Conservation (phyloP, 1,140 invertebrate genomes). For the Aphelenchoides avenae region DNA sequence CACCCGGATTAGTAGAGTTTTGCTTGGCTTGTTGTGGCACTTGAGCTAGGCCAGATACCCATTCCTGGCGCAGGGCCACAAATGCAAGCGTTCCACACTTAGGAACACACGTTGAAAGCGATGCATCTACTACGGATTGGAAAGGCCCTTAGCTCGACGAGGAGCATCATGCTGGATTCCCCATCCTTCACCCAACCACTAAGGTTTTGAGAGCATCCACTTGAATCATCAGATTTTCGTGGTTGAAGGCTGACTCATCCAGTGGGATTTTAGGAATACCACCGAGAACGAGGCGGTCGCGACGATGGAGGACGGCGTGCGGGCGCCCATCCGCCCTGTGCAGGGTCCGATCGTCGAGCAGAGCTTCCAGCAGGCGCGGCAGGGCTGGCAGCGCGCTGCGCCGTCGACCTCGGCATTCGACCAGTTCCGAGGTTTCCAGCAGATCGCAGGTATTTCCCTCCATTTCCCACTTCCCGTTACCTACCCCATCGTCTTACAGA, state of each 20-base stretch:
- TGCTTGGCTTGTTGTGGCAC: too few species aligned
- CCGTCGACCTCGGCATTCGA: too few species aligned
- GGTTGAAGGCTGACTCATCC: not conserved
- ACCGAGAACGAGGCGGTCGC: not conserved
- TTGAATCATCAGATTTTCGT: not conserved
- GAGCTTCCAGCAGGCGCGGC: not conserved
- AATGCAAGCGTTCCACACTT: too few species aligned
- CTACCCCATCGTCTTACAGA: not conserved
- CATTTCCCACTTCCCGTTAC: not conserved
- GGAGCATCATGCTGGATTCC: slow-evolving; percentile 63
- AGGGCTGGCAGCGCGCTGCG: too few species aligned
- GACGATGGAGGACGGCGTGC: not conserved
- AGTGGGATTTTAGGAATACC: not conserved
- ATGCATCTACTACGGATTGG: too few species aligned
- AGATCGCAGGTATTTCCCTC: not conserved
- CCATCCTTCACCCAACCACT: not conserved
- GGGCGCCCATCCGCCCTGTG: not conserved
- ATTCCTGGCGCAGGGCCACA: too few species aligned
- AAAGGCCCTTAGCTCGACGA: slow-evolving; percentile 58
- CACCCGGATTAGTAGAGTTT: too few species aligned
- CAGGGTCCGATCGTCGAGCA: not conserved
- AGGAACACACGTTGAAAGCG: too few species aligned
- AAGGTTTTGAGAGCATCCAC: not conserved
- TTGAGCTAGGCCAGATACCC: too few species aligned
- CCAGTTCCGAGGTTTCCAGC: too few species aligned